Conservation (phyloP, 2,888 invertebrate genomes). For the Argyresthia albistria region DNA sequence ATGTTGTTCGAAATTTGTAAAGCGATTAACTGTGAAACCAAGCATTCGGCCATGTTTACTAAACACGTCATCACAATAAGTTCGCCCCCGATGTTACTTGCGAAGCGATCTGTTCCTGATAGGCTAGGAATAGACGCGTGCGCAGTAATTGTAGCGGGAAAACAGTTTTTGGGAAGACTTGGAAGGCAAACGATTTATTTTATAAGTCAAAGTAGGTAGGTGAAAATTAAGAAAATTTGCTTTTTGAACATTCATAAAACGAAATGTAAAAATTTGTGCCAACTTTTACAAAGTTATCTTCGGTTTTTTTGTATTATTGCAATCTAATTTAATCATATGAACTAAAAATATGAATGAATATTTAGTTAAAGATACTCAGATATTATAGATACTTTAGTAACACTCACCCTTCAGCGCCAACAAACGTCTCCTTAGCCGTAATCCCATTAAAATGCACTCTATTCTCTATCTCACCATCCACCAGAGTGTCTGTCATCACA, state of each 20-base stretch:
- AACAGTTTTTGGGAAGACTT: too few relatives aligned
- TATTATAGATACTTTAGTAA: not conserved
- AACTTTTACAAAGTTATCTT: too few relatives aligned
- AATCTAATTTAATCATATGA: too few relatives aligned
- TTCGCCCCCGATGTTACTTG: not conserved
- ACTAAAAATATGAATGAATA: not conserved
- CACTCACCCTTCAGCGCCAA: constrained; percentile 67
- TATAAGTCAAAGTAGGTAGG: too few relatives aligned
- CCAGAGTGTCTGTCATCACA: constrained; percentile 74
- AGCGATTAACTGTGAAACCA: too few relatives aligned
- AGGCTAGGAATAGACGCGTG: not conserved
- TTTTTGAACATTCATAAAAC: too few relatives aligned
- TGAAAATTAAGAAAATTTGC: too few relatives aligned
- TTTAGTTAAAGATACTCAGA: not conserved
- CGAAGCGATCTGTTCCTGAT: not conserved
- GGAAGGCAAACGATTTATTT: too few relatives aligned
- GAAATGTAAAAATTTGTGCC: too few relatives aligned
- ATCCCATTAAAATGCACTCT: constrained; percentile 75
- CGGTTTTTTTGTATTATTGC: too few relatives aligned
- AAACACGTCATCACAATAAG: not conserved
- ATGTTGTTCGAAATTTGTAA: too few relatives aligned
- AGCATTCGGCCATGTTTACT: not conserved
- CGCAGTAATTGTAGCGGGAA: not conserved
- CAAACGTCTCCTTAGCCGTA: constrained; percentile 78
- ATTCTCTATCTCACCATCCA: constrained; percentile 81